A percentile compares a stretch with the other conserved stretches of the same genome.
Evolutionary conservation across 1,140 invertebrate species (phyloP).

Genomic region (Bombus pyrosoma): DNA sequence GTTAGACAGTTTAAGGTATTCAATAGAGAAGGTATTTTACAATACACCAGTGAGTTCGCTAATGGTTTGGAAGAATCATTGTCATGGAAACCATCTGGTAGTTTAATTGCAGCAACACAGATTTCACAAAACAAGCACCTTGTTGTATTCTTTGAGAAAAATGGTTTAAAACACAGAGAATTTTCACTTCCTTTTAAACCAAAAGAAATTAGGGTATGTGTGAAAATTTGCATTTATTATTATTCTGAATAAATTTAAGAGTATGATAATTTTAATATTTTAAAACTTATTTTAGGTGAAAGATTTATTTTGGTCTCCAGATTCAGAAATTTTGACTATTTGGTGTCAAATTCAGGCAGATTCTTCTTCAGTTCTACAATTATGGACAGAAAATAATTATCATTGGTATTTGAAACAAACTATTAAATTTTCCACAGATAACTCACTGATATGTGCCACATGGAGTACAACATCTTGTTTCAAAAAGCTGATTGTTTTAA

Average conservation of each 20-base stretch:
- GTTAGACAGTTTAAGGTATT: slow-evolving; percentile 88
- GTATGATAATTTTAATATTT: slow-evolving; percentile 31
- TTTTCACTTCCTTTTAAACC: slow-evolving; percentile 87
- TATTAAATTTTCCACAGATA: slow-evolving; percentile 82
- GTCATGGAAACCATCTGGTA: slow-evolving; percentile 91
- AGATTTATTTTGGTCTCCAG: slow-evolving; percentile 89
- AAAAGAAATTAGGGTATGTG: slow-evolving; percentile 80
- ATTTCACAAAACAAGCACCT: slow-evolving; percentile 86
- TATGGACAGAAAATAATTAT: slow-evolving; percentile 93
- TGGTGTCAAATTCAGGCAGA: slow-evolving; percentile 81
- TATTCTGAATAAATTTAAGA: neutral
- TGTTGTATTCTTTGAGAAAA: slow-evolving; percentile 95
- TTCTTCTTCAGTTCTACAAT: slow-evolving; percentile 83
- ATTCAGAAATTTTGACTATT: slow-evolving; percentile 89
- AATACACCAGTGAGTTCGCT: slow-evolving; percentile 88
- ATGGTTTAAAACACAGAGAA: slow-evolving; percentile 94
- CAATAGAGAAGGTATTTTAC: slow-evolving; percentile 88
- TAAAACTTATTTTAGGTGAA: slow-evolving; percentile 81
- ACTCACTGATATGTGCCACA: slow-evolving; percentile 81
- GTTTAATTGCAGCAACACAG: slow-evolving; percentile 89
- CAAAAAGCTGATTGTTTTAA: slow-evolving; percentile 74
- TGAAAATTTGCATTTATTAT: neutral
- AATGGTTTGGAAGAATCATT: slow-evolving; percentile 87
- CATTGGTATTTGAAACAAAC: slow-evolving; percentile 95
- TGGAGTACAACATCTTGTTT: slow-evolving; percentile 82